Percentiles rank a stretch among this genome's conserved stretches.
Conservation (phyloP, 1,140 invertebrate species). For the Ladona fulva region DNA sequence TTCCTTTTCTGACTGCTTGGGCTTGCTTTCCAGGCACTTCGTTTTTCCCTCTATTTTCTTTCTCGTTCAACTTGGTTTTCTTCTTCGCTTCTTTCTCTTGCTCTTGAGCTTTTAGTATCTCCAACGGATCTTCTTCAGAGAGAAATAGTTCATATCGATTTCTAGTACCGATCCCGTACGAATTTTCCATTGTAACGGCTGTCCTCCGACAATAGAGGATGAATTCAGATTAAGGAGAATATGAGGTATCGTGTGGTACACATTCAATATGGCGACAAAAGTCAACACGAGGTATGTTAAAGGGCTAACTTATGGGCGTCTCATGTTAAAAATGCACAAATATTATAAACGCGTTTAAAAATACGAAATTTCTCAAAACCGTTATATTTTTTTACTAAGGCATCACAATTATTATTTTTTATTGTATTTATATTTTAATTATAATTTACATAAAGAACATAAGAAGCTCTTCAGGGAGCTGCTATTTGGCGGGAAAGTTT, state of each 20-base stretch:
- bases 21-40: conserved; percentile 36
- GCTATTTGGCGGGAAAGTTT: neutral
- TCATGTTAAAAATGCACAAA: neutral
- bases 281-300: conserved; percentile 9
- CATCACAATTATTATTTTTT: too few relatives aligned
- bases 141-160: conserved; percentile 90
- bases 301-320: neutral
- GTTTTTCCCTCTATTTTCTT: conserved; percentile 71
- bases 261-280: neutral
- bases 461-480: neutral
- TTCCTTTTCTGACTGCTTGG: conserved; percentile 49
- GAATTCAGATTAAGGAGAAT: neutral
- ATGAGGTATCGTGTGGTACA: neutral
- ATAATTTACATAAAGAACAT: neutral
- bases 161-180: conserved; percentile 82
- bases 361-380: too few relatives aligned
- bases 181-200: conserved; percentile 65
- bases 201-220: neutral
- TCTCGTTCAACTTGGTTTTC: conserved; percentile 73
- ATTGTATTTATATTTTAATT: too few relatives aligned
- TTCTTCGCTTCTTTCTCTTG: conserved; percentile 70
- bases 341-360: too few relatives aligned
- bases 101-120: conserved; percentile 71
- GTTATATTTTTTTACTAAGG: too few relatives aligned
- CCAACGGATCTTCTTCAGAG: conserved; percentile 76